Base-by-base conservation (phyloP, 2,888 invertebrate species). In the Drosophila peninsularis region DNA sequence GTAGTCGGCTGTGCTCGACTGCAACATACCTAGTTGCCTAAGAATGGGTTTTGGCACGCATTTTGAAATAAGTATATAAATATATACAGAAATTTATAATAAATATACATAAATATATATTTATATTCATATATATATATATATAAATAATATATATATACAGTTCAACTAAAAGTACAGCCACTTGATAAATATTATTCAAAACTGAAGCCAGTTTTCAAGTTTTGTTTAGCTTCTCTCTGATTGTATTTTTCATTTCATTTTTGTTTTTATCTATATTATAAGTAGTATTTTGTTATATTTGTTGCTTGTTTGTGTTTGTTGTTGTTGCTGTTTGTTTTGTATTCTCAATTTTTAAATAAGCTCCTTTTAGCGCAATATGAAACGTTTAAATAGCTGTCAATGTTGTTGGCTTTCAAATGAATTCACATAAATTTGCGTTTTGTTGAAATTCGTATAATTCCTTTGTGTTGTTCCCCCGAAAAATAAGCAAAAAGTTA, bases 381-480 rank as follows among this genome's bases (percentile, higher is more conserved):
- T 85, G 82, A 87, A 87, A 81, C 75, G 45, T 86, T 83, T 87
- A 65, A 81, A 81, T 80, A 84, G 79, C 71, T 75, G 74, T 84
- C 71, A 81, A 67, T 57, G 71, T 55, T 61, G 53, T 75, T 77
- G 74, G 68, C 57, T 52, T 69, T 49, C 13, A 79, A 77, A 76
- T 67, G 52, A 71, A 67, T 72, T 80, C 62, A 75, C 76, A 70
- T 61, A 67, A 76, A 76, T 63, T 65, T 80, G 63, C 66, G 61
- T 81, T 62, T 69, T 65, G 62, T 71, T 89, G 90, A 91, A 91
- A 91, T 91, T 91, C 91, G 91, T 90, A 82, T 90, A 90, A 91
- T 91, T 91, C 91, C 91, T 88, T 83, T 88, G 91, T 90, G 80
- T 91, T 91, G 91, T 88, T 91, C 90, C 90, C 91, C 83, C 73